Evolutionary conservation across 2,113 vertebrate genomes (phyloP).

Genomic region (Xiphophorus hellerii): DNA sequence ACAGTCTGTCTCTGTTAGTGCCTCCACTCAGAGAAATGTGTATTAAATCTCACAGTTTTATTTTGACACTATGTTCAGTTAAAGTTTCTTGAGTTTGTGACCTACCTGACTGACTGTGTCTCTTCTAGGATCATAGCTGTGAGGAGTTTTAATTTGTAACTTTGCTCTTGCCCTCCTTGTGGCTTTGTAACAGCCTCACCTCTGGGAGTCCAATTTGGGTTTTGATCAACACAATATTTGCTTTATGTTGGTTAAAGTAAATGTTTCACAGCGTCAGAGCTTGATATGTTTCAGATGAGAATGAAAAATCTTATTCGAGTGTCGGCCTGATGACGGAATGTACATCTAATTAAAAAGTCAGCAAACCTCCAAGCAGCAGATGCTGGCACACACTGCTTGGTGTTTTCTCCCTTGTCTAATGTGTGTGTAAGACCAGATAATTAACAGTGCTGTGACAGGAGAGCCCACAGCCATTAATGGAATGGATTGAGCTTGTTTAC

Average conservation of each 20-base stretch:
- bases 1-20: neutral
- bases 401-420: conserved; percentile 66
- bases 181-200: no score
- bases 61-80: neutral
- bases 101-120: no score
- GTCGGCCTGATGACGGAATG: conserved; percentile 49
- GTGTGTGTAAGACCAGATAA: conserved; percentile 75
- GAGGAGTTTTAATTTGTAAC: conserved; percentile 15
- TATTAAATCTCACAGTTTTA: neutral
- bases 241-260: conserved; percentile 13
- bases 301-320: conserved; percentile 17
- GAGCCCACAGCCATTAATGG: conserved; percentile 68
- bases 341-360: conserved; percentile 65
- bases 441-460: conserved; percentile 71
- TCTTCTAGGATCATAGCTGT: neutral
- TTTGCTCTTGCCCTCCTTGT: neutral
- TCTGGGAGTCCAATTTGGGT: neutral
- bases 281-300: conserved; percentile 2
- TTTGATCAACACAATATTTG: neutral
- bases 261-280: neutral
- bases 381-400: conserved; percentile 43
- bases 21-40: neutral
- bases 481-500: conserved; percentile 72
- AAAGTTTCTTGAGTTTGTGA: neutral
- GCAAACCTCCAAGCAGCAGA: conserved; percentile 53